Evolutionary conservation across 2,888 invertebrate genomes (phyloP).

Genomic region (Sarcophaga caerulescens): DNA sequence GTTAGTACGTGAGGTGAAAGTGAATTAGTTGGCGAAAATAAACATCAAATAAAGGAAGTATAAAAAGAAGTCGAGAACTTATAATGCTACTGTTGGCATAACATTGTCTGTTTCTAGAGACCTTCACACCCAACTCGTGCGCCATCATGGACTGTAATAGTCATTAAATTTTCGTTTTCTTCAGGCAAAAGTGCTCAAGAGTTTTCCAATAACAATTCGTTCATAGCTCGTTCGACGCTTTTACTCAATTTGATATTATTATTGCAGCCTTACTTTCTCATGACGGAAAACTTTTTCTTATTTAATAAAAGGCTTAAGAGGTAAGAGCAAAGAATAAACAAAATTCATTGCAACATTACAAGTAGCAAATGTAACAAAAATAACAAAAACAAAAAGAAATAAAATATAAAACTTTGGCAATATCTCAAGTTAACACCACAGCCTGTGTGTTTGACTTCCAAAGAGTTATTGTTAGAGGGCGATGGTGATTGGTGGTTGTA

Average conservation of each 20-base stretch:
- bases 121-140: no score
- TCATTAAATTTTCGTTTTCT: slow-evolving; percentile 46
- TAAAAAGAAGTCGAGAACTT: neutral
- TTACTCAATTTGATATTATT: neutral
- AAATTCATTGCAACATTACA: no score
- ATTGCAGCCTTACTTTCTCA: neutral
- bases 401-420: no score
- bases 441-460: no score
- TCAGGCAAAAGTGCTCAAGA: slow-evolving; percentile 14
- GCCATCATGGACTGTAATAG: slow-evolving; percentile 16
- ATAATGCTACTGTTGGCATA: neutral
- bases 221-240: neutral
- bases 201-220: slow-evolving; percentile 40
- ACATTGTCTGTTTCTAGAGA: no score
- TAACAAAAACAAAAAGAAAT: no score
- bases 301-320: no score
- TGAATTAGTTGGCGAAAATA: slow-evolving; percentile 66
- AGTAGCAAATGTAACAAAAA: no score
- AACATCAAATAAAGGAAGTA: slow-evolving; percentile 38
- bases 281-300: no score
- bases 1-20: slow-evolving; percentile 69
- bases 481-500: slow-evolving; percentile 8
- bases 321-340: no score
- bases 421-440: no score
- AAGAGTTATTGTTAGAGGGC: no score